Evolutionary conservation across 2,888 invertebrate species (phyloP).

Genomic region (Clusia tigrina): DNA sequence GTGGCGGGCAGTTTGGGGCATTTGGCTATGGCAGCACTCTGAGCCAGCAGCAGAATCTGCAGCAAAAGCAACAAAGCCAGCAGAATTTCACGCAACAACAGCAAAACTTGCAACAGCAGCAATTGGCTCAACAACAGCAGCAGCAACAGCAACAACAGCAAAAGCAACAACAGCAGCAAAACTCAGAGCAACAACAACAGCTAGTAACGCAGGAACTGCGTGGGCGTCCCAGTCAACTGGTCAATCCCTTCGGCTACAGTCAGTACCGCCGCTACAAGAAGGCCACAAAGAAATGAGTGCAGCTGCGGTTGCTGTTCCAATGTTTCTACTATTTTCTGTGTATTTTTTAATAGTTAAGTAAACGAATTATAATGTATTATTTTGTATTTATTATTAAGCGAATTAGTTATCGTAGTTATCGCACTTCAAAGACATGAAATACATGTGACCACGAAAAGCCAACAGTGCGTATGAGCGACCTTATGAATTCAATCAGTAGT

Average conservation of each 20-base stretch:
- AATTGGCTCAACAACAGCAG: conserved; percentile 42
- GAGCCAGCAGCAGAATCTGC: conserved; percentile 33
- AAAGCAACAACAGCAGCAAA: conserved; percentile 49
- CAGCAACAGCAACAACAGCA: conserved; percentile 50
- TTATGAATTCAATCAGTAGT: too few relatives aligned
- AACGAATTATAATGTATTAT: neutral
- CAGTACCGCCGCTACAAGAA: conserved; percentile 62
- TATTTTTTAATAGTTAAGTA: conserved; percentile 8
- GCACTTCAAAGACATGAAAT: conserved; percentile 55
- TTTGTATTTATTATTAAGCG: conserved; percentile 25
- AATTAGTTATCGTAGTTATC: conserved; percentile 45
- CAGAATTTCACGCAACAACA: conserved; percentile 45
- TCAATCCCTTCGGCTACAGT: conserved; percentile 58
- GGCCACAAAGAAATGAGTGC: conserved; percentile 37
- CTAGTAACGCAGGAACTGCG: conserved; percentile 58
- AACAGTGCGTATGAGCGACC: conserved; percentile 9
- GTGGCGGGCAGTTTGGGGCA: conserved; percentile 37
- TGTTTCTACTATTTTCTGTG: conserved; percentile 18
- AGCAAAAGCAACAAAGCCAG: conserved; percentile 43
- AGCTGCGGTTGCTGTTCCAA: neutral
- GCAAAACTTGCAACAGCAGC: conserved; percentile 40
- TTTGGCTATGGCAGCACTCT: conserved; percentile 45
- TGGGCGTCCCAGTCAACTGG: conserved; percentile 59
- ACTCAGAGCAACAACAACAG: conserved; percentile 50
- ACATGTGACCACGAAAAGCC: conserved; percentile 52